A percentile compares a stretch with the other conserved stretches of the same genome.
Conservation (phyloP, 2,888 invertebrate genomes). For the Sabellastarte sp. region DNA sequence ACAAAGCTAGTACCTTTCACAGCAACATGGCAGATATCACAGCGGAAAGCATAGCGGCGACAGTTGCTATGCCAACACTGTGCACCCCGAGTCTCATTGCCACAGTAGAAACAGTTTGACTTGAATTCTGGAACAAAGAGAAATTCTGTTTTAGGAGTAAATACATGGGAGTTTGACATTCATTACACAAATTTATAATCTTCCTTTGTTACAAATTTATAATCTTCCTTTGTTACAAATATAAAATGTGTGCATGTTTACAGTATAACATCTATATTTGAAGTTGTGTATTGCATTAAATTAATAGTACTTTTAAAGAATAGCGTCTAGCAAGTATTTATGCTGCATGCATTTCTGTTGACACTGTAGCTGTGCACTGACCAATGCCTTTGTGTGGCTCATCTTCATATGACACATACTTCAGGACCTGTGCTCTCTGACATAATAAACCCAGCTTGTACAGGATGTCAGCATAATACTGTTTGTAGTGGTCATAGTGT, state of each 20-base stretch:
- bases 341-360: too few relatives aligned
- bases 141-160: too few relatives aligned
- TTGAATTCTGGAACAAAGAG: slow-evolving; percentile 70
- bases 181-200: too few relatives aligned
- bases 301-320: too few relatives aligned
- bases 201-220: too few relatives aligned
- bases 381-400: slow-evolving; percentile 67
- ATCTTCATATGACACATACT: slow-evolving; percentile 64
- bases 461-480: slow-evolving; percentile 83
- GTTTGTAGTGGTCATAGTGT: slow-evolving; percentile 80
- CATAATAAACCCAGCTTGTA: slow-evolving; percentile 81
- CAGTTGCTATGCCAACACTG: slow-evolving; percentile 67
- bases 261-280: too few relatives aligned
- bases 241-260: too few relatives aligned
- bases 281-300: too few relatives aligned
- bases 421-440: slow-evolving; percentile 75
- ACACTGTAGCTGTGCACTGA: too few relatives aligned
- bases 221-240: too few relatives aligned
- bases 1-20: slow-evolving; percentile 68
- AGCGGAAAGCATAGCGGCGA: slow-evolving; percentile 74
- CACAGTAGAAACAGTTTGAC: slow-evolving; percentile 73
- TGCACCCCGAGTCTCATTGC: slow-evolving; percentile 66
- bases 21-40: slow-evolving; percentile 81
- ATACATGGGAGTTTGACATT: too few relatives aligned
- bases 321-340: too few relatives aligned